Percentiles rank a stretch among this genome's conserved stretches.
These are phyloP conservation scores for Magallana nippona DNA, from an alignment of 2,888 invertebrate genomes.

Conservation along the genomic window DNA sequence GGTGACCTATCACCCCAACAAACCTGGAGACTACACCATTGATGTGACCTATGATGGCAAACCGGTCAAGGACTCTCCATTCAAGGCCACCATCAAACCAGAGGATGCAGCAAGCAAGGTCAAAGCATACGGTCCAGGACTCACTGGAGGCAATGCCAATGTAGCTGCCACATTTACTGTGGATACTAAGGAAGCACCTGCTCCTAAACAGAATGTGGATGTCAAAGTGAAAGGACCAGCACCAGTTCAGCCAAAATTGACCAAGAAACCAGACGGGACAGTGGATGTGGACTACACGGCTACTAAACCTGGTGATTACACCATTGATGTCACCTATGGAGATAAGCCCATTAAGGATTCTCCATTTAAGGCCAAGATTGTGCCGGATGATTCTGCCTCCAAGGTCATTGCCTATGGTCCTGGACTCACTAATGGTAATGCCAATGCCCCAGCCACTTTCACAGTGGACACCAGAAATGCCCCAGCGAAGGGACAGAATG, in stretches of 20 bases:
- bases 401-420: constrained; percentile 76
- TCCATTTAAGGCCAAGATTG: constrained; percentile 77
- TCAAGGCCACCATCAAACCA: constrained; percentile 69
- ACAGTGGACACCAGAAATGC: constrained; percentile 88
- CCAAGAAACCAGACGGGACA: constrained; percentile 77
- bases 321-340: constrained; percentile 78
- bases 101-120: constrained; percentile 60
- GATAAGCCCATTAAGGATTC: constrained; percentile 78
- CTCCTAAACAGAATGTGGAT: constrained; percentile 67
- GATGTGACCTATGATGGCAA: constrained; percentile 77
- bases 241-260: constrained; percentile 80
- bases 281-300: constrained; percentile 75
- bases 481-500: constrained; percentile 69
- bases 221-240: constrained; percentile 82
- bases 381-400: constrained; percentile 47
- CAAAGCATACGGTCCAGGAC: constrained; percentile 76
- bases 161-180: constrained; percentile 90
- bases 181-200: constrained; percentile 85
- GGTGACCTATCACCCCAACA: constrained; percentile 78
- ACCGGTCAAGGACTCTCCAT: constrained; percentile 78
- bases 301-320: constrained; percentile 74
- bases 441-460: constrained; percentile 88
- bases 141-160: constrained; percentile 84
- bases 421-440: constrained; percentile 83
- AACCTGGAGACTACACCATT: constrained; percentile 76